Evolutionary conservation across 2,888 invertebrate genomes (phyloP).

Genomic region (Ichneumoninae sp.): DNA sequence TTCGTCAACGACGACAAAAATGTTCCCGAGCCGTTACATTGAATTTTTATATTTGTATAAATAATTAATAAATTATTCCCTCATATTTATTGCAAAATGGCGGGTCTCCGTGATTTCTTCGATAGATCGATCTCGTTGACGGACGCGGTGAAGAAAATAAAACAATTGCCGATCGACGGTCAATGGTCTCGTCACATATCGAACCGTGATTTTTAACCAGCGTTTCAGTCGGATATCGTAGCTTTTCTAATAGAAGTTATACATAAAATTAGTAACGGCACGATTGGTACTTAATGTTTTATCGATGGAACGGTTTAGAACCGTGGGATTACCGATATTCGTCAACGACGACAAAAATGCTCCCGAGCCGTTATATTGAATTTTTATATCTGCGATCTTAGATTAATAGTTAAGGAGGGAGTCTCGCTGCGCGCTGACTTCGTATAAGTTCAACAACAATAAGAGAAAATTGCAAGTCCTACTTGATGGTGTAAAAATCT

Average conservation of each 20-base stretch:
- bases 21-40: neutral
- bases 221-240: slow-evolving; percentile 57
- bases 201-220: slow-evolving; percentile 56
- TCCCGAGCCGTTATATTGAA: too few species aligned
- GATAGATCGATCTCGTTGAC: slow-evolving; percentile 40
- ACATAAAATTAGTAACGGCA: slow-evolving; percentile 41
- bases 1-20: slow-evolving; percentile 26
- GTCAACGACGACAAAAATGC: too few species aligned
- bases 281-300: slow-evolving; percentile 52
- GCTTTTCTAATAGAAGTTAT: slow-evolving; percentile 49
- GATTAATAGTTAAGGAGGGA: too few species aligned
- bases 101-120: slow-evolving; percentile 7
- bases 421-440: too few species aligned
- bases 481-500: too few species aligned
- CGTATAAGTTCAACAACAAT: too few species aligned
- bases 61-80: neutral
- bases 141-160: slow-evolving; percentile 29
- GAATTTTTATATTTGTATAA: neutral
- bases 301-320: slow-evolving; percentile 22
- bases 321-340: too few species aligned
- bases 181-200: slow-evolving; percentile 60
- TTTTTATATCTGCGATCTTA: too few species aligned
- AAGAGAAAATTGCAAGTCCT: too few species aligned
- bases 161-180: slow-evolving; percentile 65
- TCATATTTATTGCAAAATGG: neutral